These are phyloP conservation scores for Gymnopithys bicolor DNA, from an alignment of 2,797 vertebrate genomes.

Conservation along the genomic window DNA sequence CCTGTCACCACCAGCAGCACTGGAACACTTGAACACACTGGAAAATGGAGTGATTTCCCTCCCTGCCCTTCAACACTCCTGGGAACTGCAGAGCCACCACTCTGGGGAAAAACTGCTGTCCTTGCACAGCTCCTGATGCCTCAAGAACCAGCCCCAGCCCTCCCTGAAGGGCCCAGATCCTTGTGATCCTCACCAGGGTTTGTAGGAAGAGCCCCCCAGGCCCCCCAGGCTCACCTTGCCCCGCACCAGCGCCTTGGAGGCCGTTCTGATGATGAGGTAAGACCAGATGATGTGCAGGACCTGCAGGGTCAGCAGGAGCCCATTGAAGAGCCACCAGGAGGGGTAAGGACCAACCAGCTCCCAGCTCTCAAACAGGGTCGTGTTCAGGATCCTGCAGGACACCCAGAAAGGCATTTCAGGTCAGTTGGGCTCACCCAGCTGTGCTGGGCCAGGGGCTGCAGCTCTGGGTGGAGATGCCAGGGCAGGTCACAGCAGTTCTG, in stretches of 20 bases:
- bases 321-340: constrained; percentile 98
- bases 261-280: constrained; percentile 91
- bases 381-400: constrained; percentile 90
- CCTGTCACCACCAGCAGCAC: neutral
- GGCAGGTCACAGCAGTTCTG: neutral
- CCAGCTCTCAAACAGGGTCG: constrained; percentile 97
- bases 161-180: neutral
- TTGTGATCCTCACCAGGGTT: neutral
- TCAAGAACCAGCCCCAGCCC: neutral
- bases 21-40: neutral
- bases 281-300: constrained; percentile 93
- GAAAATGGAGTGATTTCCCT: neutral
- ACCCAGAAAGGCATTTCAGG: neutral
- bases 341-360: constrained; percentile 90
- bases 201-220: neutral
- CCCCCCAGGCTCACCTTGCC: constrained; percentile 86
- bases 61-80: neutral
- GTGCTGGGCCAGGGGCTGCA: neutral
- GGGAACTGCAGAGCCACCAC: neutral
- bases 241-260: constrained; percentile 87
- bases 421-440: neutral
- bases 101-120: neutral
- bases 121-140: neutral
- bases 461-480: neutral
- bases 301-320: constrained; percentile 88